phyloP scores from a whole-genome alignment of 1,140 invertebrate species.

The Leptinotarsa texana region DNA sequence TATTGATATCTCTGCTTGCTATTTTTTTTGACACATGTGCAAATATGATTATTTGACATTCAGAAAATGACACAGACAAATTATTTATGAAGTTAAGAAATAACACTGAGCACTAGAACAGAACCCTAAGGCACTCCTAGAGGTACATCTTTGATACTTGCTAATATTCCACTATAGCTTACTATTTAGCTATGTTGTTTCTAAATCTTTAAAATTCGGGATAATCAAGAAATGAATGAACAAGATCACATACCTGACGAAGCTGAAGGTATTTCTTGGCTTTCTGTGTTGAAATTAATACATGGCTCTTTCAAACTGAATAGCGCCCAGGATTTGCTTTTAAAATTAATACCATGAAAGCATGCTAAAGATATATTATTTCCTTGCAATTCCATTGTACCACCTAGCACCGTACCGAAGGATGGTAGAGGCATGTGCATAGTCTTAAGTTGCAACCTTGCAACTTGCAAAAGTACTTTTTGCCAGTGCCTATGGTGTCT shows the following conservation, averaged over 20 bases:
- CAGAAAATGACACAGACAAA: too few species aligned
- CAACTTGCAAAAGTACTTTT: slow-evolving; percentile 72
- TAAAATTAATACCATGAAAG: slow-evolving; percentile 97
- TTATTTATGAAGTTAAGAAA: too few species aligned
- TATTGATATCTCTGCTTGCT: too few species aligned
- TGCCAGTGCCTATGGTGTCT: slow-evolving; percentile 93
- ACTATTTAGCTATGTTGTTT: too few species aligned
- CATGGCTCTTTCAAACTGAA: slow-evolving; percentile 93
- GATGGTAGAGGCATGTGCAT: slow-evolving; percentile 68
- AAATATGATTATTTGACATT: too few species aligned
- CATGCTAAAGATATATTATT: slow-evolving; percentile 94
- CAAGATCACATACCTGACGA: slow-evolving; percentile 59
- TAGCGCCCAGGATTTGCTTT: slow-evolving; percentile 94
- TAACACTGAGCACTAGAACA: too few species aligned
- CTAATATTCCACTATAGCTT: too few species aligned
- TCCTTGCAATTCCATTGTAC: slow-evolving; percentile 88
- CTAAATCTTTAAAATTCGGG: too few species aligned
- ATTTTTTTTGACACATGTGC: too few species aligned
- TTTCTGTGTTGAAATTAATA: slow-evolving; percentile 94
- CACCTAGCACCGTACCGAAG: slow-evolving; percentile 83
- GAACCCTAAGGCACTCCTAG: too few species aligned
- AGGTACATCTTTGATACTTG: too few species aligned
- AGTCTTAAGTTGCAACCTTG: slow-evolving; percentile 75
- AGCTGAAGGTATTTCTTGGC: slow-evolving; percentile 77
- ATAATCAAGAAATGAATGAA: too few species aligned